A percentile compares a stretch with the other conserved stretches of the same genome.
Evolutionary conservation across 1,140 invertebrate genomes (phyloP).

Genomic region (Drosophila athabasca): DNA sequence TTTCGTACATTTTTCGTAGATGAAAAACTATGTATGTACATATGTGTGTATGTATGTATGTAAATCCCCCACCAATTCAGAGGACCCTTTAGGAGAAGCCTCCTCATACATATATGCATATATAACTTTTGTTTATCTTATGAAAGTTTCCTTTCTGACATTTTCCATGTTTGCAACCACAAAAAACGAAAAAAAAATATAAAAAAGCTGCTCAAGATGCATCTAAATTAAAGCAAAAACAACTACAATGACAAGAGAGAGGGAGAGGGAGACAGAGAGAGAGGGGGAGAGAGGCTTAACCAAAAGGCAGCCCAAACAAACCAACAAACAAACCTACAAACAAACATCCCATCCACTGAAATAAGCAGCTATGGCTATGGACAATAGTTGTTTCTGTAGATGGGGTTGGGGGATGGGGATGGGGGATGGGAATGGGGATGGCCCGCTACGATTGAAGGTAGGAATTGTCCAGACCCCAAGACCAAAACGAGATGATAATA

Average conservation of each 20-base stretch:
- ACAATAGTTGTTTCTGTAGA: constrained; percentile 27
- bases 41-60: background rate
- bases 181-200: constrained; percentile 7
- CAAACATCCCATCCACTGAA: constrained; percentile 21
- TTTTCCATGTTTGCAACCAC: constrained; percentile 44
- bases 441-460: constrained; percentile 51
- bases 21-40: too few relatives aligned
- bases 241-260: constrained; percentile 51
- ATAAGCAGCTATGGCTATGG: constrained; percentile 38
- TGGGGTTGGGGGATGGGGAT: constrained; percentile 1
- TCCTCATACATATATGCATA: constrained; percentile 42
- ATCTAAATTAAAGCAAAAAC: constrained; percentile 62
- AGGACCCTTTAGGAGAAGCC: constrained; percentile 3
- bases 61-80: background rate
- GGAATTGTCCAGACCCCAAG: constrained; percentile 52
- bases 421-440: background rate
- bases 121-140: constrained; percentile 54
- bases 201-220: constrained; percentile 49
- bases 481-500: constrained; percentile 77
- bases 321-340: constrained; percentile 3
- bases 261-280: too few relatives aligned
- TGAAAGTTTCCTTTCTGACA: constrained; percentile 42
- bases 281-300: constrained; percentile 27
- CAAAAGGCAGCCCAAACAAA: constrained; percentile 29
- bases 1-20: too few relatives aligned